A percentile compares a stretch with the other conserved stretches of the same genome.
Evolutionary conservation across 2,888 invertebrate genomes (phyloP).

Genomic region (Linnaemya tessellans): DNA sequence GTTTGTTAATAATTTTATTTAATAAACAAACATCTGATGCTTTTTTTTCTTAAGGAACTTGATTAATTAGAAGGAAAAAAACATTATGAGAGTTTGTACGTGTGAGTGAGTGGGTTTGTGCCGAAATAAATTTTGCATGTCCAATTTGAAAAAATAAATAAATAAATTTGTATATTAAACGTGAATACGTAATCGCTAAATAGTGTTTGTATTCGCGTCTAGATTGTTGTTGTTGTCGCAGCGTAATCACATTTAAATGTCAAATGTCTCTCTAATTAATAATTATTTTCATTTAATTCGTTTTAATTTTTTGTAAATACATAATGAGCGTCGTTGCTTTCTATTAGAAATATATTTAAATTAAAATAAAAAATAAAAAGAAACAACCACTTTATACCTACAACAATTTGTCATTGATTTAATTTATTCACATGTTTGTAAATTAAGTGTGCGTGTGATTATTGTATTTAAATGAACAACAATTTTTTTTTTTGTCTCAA

Average conservation of each 20-base stretch:
- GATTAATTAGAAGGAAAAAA: constrained; percentile 1
- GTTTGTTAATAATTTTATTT: constrained; percentile 25
- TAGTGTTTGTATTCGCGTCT: constrained; percentile 6
- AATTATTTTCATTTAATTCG: constrained; percentile 18
- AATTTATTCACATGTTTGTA: constrained; percentile 38
- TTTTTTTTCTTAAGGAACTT: neutral
- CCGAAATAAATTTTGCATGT: constrained; percentile 50
- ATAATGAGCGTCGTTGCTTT: constrained; percentile 25
- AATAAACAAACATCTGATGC: constrained; percentile 43
- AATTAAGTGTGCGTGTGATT: constrained; percentile 16
- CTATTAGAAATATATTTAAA: constrained; percentile 19
- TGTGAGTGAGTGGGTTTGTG: constrained; percentile 5
- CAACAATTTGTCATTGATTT: constrained; percentile 58
- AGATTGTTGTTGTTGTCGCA: neutral
- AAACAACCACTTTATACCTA: constrained; percentile 3
- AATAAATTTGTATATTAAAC: constrained; percentile 20
- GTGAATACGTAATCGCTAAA: constrained; percentile 59
- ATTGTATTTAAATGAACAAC: constrained; percentile 40
- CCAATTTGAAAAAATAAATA: constrained; percentile 1
- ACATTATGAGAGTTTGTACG: neutral
- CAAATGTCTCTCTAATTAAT: constrained; percentile 54
- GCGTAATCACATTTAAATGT: constrained; percentile 61
- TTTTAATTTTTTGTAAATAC: constrained; percentile 6
- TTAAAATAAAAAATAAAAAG: constrained; percentile 20
- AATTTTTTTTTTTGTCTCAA: constrained; percentile 21